A percentile compares a stretch with the other conserved stretches of the same genome.
Conservation (phyloP, 2,888 invertebrate genomes). For the Microlaimidae sp. region DNA sequence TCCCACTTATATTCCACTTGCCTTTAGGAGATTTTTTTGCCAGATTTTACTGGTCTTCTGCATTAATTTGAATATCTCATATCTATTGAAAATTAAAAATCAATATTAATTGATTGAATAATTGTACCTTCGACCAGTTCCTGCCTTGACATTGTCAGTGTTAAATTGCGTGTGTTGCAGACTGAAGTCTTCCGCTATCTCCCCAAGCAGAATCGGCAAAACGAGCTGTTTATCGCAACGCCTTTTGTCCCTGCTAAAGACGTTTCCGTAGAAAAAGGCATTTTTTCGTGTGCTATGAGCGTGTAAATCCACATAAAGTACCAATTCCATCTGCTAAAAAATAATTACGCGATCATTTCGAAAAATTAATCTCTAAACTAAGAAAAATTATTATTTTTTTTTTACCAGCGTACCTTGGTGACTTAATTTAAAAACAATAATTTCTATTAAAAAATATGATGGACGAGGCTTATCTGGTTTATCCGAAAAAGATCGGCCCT, state of each 20-base stretch:
- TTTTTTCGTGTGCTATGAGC: conserved; percentile 79
- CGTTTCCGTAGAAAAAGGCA: conserved; percentile 79
- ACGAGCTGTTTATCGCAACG: conserved; percentile 77
- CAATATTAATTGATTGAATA: background rate
- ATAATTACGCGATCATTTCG: too few relatives aligned
- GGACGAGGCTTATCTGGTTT: too few relatives aligned
- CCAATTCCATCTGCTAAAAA: conserved; percentile 63
- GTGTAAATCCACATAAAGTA: conserved; percentile 85
- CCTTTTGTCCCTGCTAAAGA: conserved; percentile 23
- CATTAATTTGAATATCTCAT: background rate
- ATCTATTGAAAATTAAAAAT: background rate
- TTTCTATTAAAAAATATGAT: too few relatives aligned
- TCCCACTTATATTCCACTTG: too few relatives aligned
- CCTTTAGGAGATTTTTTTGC: too few relatives aligned
- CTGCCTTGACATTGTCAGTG: conserved; percentile 63
- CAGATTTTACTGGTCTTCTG: background rate
- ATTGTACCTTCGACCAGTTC: conserved; percentile 61
- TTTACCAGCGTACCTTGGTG: too few relatives aligned
- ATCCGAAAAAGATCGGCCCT: too few relatives aligned
- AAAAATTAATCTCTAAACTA: too few relatives aligned
- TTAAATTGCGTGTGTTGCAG: conserved; percentile 74
- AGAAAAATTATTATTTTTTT: too few relatives aligned
- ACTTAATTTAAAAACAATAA: too few relatives aligned
- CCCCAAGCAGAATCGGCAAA: conserved; percentile 72
- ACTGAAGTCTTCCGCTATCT: conserved; percentile 72